Evolutionary conservation across 2,888 invertebrate genomes (phyloP).

Genomic region (Plagiodera versicolora): DNA sequence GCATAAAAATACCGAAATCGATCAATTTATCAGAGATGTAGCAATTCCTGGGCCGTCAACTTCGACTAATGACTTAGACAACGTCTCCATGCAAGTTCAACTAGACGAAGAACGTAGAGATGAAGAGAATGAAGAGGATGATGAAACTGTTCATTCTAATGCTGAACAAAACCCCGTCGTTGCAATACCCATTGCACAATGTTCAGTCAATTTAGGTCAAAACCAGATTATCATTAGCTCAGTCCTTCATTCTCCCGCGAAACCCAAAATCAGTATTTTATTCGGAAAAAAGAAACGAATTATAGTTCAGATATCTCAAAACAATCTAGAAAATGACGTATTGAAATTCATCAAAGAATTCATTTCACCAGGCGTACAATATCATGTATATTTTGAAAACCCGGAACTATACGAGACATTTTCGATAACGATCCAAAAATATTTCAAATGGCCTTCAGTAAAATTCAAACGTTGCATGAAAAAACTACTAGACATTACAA

Average conservation of each 20-base stretch:
- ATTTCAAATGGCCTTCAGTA: constrained; percentile 18
- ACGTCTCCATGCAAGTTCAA: constrained; percentile 3
- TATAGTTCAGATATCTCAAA: no score
- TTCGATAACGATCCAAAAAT: constrained; percentile 11
- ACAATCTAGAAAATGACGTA: constrained; percentile 18
- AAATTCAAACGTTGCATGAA: constrained; percentile 12
- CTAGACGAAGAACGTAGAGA: not conserved
- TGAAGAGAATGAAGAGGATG: not conserved
- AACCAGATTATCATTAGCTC: constrained; percentile 24
- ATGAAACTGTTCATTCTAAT: constrained; percentile 20
- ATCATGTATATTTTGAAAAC: constrained; percentile 23
- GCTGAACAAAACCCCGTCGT: constrained; percentile 14
- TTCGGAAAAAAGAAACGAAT: no score
- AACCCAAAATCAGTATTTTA: no score
- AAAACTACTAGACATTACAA: constrained; percentile 18
- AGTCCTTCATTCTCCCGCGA: constrained; percentile 21
- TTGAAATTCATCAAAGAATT: constrained; percentile 21
- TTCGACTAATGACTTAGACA: not conserved
- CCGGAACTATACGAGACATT: constrained; percentile 17
- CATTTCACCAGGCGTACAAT: constrained; percentile 15
- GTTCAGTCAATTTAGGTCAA: constrained; percentile 24
- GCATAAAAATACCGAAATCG: not conserved
- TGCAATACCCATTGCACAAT: constrained; percentile 18
- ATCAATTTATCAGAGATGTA: not conserved
- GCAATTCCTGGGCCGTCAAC: not conserved